Evolutionary conservation across 2,797 vertebrate genomes (phyloP), one percentile per base, ranked within the genome.

Genomic region (Typhlichthys eigenmanni): DNA sequence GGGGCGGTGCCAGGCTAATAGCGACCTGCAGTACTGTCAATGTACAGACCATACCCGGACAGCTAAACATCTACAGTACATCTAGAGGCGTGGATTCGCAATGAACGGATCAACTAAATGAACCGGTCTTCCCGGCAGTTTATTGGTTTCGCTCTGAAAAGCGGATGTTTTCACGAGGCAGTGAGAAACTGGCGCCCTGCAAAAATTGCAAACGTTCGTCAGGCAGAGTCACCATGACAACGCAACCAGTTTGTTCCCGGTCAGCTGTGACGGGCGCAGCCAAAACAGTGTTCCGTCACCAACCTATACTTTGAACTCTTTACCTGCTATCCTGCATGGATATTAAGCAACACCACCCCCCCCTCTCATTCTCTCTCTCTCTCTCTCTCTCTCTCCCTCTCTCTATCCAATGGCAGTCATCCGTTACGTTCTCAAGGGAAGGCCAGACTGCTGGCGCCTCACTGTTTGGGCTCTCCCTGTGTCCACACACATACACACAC

Each of bases 371-470:
- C 53, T 66, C 49, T 62, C 55, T 59, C 54, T 62, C 45, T 58
- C 29, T 34, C 64, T 58, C 68, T 72, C 17, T 66, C 58, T 48
- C 47, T 14, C 34, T 13, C 32, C 65, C 47, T 64, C 77, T 77
- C 80, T 82, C 80, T 89, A 89, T 92, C 89, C 85, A 78, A 86
- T 88, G 84, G 78, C 91, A 88, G 88, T 93, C 88, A 93, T 88
- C 90, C 91, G 91, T 92, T 92, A 91, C 90, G 85, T 90, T 91
- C 88, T 90, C 87, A 86, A 78, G 87, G 88, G 91, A 90, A 91
- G 88, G 89, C 85, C 91, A 93, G 92, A 92, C 92, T 92, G 74
- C 90, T 92, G 92, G 92, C 92, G 92, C 92, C 92, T 78, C 79
- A 58, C 78, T 91, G 89, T 92, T 91, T 90, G 87, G 88, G 81